phyloP scores from a whole-genome alignment of 30 jellyfish, hydroid and myxozoan species.

The Pseudorhiza aurosa region DNA sequence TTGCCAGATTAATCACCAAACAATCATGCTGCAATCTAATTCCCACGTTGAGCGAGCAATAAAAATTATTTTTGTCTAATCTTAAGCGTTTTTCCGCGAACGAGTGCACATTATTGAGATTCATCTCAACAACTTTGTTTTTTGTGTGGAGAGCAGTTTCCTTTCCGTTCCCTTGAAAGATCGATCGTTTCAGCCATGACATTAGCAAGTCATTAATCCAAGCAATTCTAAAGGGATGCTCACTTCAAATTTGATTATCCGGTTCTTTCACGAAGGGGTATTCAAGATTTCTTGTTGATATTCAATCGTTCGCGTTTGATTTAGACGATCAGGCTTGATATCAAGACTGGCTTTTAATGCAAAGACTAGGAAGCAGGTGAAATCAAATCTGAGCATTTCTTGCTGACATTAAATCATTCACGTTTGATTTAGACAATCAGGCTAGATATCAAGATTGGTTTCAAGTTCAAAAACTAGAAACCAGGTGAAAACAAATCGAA shows the following conservation, averaged over 20 bases:
- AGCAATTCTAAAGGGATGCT: background rate
- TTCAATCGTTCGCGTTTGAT: too few species aligned
- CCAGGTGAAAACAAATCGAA: too few species aligned
- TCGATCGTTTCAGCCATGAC: background rate
- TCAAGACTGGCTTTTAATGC: too few species aligned
- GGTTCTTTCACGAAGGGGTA: too few species aligned
- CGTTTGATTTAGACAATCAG: too few species aligned
- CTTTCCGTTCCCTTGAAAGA: constrained; percentile 17
- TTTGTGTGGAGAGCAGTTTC: background rate
- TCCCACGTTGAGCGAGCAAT: constrained; percentile 49
- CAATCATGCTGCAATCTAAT: background rate
- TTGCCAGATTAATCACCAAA: constrained; percentile 7
- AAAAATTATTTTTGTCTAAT: constrained; percentile 32
- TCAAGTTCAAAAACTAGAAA: too few species aligned
- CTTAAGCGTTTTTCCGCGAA: constrained; percentile 4
- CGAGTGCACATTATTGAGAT: background rate
- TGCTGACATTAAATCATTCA: too few species aligned
- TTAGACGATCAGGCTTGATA: too few species aligned
- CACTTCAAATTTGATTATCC: background rate
- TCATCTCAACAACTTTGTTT: background rate
- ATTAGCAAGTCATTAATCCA: background rate
- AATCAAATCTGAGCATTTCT: too few species aligned
- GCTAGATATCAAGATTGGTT: too few species aligned
- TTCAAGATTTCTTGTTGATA: too few species aligned
- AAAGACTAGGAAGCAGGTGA: too few species aligned